These are phyloP conservation scores for Hycleus phaleratus DNA, from an alignment of 1,140 invertebrate species.

Conservation along the genomic window DNA sequence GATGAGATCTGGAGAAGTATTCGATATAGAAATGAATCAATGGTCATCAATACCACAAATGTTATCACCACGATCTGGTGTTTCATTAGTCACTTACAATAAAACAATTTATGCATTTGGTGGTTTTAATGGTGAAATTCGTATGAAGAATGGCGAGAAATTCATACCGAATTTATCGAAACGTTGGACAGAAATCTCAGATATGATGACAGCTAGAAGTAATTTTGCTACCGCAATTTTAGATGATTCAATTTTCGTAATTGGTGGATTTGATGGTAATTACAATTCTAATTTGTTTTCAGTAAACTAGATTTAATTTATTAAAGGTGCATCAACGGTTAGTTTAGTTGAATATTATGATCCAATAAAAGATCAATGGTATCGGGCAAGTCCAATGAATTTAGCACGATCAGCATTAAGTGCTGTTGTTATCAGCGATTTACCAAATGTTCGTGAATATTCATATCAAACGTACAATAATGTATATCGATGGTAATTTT, in stretches of 20 bases:
- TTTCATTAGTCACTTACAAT: constrained; percentile 55
- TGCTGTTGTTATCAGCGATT: constrained; percentile 52
- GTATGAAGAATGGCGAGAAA: constrained; percentile 46
- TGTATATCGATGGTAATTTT: too few relatives aligned
- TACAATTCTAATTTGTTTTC: not conserved
- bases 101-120: constrained; percentile 59
- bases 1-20: constrained; percentile 56
- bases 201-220: constrained; percentile 68
- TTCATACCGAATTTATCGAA: constrained; percentile 20
- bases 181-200: constrained; percentile 49
- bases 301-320: not conserved
- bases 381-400: constrained; percentile 59
- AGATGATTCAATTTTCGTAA: constrained; percentile 61
- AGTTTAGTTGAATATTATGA: constrained; percentile 67
- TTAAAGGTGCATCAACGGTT: constrained; percentile 50
- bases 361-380: constrained; percentile 59
- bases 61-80: constrained; percentile 62
- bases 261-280: constrained; percentile 66
- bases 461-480: constrained; percentile 6
- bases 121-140: constrained; percentile 58
- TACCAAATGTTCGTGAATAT: constrained; percentile 48
- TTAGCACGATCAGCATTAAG: constrained; percentile 58
- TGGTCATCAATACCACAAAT: constrained; percentile 70
- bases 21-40: constrained; percentile 52
- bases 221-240: constrained; percentile 66